Evolutionary conservation across 2,888 invertebrate genomes (phyloP).

Genomic region (Sicus ferrugineus): DNA sequence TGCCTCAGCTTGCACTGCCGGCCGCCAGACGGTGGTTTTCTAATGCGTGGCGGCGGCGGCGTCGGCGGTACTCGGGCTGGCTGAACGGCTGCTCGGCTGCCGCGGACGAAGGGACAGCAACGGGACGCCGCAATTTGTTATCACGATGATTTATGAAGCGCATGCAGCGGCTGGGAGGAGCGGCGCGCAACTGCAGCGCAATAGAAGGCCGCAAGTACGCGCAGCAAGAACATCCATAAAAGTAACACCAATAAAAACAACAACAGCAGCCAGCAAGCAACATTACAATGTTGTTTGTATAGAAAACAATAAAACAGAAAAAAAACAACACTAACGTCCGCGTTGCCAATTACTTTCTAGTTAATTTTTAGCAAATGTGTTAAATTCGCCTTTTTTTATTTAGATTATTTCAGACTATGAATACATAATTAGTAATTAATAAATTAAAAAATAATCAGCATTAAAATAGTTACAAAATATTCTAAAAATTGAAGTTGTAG

Average conservation of each 20-base stretch:
- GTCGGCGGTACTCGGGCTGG: background rate
- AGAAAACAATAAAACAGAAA: background rate
- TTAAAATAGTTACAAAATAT: background rate
- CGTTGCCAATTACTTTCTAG: too few relatives aligned
- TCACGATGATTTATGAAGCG: conserved; percentile 62
- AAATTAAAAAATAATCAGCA: background rate
- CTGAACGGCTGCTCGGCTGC: background rate
- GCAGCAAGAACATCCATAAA: conserved; percentile 38
- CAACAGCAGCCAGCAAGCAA: background rate
- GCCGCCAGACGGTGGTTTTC: background rate
- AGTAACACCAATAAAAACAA: conserved; percentile 15
- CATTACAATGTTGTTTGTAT: background rate
- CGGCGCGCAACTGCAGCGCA: too few relatives aligned
- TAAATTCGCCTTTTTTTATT: too few relatives aligned
- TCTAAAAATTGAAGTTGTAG: background rate
- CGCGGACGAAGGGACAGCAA: background rate
- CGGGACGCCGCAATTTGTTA: conserved; percentile 61
- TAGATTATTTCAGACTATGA: too few relatives aligned
- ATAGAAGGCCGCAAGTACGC: too few relatives aligned
- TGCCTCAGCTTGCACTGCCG: conserved; percentile 51
- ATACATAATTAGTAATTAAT: background rate
- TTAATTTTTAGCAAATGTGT: too few relatives aligned
- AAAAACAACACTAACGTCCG: too few relatives aligned
- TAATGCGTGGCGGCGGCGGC: background rate
- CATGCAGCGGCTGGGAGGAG: conserved; percentile 54